Percentiles rank a stretch among this genome's conserved stretches.
Conservation (phyloP, 2,113 vertebrate genomes). For the Ameiurus melas region DNA sequence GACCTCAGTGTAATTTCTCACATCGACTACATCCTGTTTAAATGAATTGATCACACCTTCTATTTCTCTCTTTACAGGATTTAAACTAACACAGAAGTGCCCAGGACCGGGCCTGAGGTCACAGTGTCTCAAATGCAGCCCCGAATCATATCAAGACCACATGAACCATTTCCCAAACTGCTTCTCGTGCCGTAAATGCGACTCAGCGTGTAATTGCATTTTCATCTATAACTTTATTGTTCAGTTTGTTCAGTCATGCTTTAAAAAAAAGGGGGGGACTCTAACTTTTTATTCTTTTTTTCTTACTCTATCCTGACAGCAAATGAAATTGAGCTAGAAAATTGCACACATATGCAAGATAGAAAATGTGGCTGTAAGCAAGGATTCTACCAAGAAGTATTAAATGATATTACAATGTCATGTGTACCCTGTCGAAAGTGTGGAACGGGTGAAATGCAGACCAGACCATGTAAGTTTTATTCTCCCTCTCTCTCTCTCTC, state of each 20-base stretch:
- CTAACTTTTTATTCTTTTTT: neutral
- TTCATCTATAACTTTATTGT: neutral
- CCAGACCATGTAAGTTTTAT: slow-evolving; percentile 55
- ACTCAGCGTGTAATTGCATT: slow-evolving; percentile 33
- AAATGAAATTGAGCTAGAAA: rapidly evolving
- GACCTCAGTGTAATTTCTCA: neutral
- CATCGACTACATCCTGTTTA: neutral
- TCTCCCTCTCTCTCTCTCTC: neutral
- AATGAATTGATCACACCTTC: neutral
- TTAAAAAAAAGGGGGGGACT: neutral
- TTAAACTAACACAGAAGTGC: slow-evolving; percentile 57
- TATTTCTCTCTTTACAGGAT: slow-evolving; percentile 59
- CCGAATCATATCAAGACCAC: slow-evolving; percentile 27
- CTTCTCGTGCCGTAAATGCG: slow-evolving; percentile 52
- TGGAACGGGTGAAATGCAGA: slow-evolving; percentile 5
- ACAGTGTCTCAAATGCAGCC: slow-evolving; percentile 45
- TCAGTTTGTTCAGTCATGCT: neutral
- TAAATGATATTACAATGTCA: slow-evolving; percentile 16
- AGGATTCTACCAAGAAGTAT: slow-evolving; percentile 36
- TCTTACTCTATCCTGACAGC: slow-evolving; percentile 9
- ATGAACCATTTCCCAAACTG: slow-evolving; percentile 52
- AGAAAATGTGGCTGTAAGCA: slow-evolving; percentile 58
- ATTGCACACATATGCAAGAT: neutral
- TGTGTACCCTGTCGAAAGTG: slow-evolving; percentile 58
- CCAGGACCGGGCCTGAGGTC: neutral